These are phyloP conservation scores for Centropus bengalensis DNA, from an alignment of 2,113 vertebrate genomes.

Conservation along the genomic window DNA sequence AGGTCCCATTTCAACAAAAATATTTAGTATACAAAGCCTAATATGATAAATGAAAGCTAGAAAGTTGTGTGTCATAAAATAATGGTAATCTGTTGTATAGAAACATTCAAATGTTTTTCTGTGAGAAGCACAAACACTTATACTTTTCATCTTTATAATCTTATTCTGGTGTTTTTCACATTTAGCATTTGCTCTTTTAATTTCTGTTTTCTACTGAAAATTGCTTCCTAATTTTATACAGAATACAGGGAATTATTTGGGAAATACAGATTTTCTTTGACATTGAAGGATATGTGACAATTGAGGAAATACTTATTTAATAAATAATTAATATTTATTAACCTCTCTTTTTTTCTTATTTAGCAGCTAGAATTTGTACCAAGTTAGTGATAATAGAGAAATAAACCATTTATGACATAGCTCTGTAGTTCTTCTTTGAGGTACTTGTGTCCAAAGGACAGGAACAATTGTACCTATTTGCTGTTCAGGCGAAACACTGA, in stretches of 20 bases:
- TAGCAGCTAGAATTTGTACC: constrained; percentile 16
- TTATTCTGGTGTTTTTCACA: not conserved
- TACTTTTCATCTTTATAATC: not conserved
- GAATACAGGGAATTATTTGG: constrained; percentile 7
- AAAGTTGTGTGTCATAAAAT: not conserved
- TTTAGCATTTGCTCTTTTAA: not conserved
- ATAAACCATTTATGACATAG: not conserved
- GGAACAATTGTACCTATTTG: not conserved
- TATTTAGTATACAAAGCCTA: not conserved
- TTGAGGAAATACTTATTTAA: constrained; percentile 30
- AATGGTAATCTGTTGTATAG: not conserved
- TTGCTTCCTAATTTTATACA: not conserved
- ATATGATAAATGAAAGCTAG: not conserved
- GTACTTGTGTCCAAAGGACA: not conserved
- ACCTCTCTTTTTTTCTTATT: not conserved
- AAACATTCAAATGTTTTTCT: not conserved
- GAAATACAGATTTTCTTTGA: not conserved
- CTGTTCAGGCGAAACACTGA: not conserved
- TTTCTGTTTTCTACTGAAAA: not conserved
- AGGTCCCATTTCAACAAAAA: not conserved
- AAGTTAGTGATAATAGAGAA: constrained; percentile 4
- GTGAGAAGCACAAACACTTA: not conserved
- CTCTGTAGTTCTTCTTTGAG: not conserved
- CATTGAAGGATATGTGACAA: not conserved
- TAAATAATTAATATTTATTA: constrained; percentile 28